Percentiles rank a stretch among this genome's conserved stretches.
These are phyloP conservation scores for Lamellibrachia luymesi DNA, from an alignment of 1,140 invertebrate species.

Conservation along the genomic window DNA sequence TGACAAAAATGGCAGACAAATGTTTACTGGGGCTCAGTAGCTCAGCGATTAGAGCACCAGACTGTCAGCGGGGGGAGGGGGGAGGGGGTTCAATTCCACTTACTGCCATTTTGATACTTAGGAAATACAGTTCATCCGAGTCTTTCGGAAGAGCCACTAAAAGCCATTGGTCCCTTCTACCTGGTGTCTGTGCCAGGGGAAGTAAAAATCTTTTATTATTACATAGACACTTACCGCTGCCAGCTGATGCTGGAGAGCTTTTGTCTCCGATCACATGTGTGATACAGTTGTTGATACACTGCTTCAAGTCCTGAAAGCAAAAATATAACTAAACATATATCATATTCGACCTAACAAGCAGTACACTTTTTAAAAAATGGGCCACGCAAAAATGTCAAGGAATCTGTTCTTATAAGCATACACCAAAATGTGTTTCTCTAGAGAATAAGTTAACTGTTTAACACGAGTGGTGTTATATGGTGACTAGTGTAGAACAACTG, in stretches of 20 bases:
- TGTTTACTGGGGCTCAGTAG: no score
- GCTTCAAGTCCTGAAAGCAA: conserved; percentile 64
- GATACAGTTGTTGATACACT: conserved; percentile 72
- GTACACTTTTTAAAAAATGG: background rate
- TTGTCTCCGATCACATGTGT: conserved; percentile 73
- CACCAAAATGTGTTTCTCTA: no score
- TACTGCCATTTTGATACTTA: background rate
- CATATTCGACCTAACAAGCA: no score
- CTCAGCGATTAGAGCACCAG: no score
- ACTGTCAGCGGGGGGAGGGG: background rate
- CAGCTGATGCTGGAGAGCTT: background rate
- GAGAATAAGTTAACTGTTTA: no score
- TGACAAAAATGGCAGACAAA: background rate
- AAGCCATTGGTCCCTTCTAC: no score
- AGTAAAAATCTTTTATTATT: background rate
- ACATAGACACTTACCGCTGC: background rate
- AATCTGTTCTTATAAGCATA: no score
- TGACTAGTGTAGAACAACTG: no score
- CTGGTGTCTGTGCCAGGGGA: background rate
- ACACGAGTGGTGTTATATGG: no score
- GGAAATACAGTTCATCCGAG: no score
- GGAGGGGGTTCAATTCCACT: background rate
- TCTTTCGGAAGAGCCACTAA: no score
- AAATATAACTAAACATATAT: background rate
- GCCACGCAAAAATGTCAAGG: background rate